A percentile compares a stretch with the other conserved stretches of the same genome.
Conservation (phyloP, 2,888 invertebrate genomes). For the Octonoba sinensis region DNA sequence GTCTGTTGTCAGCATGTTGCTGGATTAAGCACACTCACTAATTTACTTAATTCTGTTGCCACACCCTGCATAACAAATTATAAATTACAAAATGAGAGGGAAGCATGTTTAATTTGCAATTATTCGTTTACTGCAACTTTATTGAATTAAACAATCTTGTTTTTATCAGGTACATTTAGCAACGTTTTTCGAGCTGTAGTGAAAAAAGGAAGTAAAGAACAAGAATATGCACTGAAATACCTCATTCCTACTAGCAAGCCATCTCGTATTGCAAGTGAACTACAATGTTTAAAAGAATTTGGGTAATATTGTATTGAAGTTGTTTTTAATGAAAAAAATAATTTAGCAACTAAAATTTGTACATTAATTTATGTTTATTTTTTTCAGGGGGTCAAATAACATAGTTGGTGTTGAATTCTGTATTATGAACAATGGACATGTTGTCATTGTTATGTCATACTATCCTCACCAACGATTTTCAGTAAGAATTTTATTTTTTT, state of each 20-base stretch:
- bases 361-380: not conserved
- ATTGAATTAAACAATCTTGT: too few species aligned
- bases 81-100: too few species aligned
- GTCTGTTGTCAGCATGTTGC: too few species aligned
- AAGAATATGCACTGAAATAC: slow-evolving; percentile 85
- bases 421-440: slow-evolving; percentile 81
- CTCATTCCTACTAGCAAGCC: slow-evolving; percentile 89
- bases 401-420: slow-evolving; percentile 86
- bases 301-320: slow-evolving; percentile 69
- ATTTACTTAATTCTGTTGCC: too few species aligned
- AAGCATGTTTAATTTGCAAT: too few species aligned
- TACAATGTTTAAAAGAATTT: slow-evolving; percentile 79
- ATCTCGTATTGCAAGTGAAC: slow-evolving; percentile 83
- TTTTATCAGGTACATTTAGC: slow-evolving; percentile 82
- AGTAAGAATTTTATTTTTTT: slow-evolving; percentile 74
- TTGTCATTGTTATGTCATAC: slow-evolving; percentile 91
- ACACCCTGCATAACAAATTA: too few species aligned
- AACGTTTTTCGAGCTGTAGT: slow-evolving; percentile 85
- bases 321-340: not conserved
- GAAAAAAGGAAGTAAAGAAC: slow-evolving; percentile 70
- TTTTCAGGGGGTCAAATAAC: slow-evolving; percentile 80
- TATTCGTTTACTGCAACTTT: too few species aligned
- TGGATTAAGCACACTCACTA: too few species aligned
- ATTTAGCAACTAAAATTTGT: not conserved
- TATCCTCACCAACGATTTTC: slow-evolving; percentile 85